These are phyloP conservation scores for Arctocebus calabarensis DNA, from an alignment of 2,797 vertebrate genomes.

Conservation along the genomic window DNA sequence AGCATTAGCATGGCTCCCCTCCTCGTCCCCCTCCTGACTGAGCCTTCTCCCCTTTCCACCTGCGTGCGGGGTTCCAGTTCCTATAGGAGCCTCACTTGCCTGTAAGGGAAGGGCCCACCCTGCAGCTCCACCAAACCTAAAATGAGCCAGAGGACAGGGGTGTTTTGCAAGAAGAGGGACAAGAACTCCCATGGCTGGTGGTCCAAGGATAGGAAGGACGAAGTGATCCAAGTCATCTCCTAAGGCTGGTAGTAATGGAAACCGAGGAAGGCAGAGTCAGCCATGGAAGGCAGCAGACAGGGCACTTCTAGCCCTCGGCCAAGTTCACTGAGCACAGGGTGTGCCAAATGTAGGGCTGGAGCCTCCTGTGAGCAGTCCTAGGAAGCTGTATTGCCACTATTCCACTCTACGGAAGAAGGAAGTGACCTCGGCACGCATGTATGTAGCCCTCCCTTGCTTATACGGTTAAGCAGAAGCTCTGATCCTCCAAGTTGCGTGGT, in stretches of 20 bases:
- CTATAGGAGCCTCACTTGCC: background rate
- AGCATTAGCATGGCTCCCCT: background rate
- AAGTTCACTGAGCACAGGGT: accelerated
- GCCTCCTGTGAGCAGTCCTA: background rate
- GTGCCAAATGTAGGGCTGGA: background rate
- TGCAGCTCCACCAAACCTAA: background rate
- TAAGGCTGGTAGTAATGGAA: background rate
- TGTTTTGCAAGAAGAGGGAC: background rate
- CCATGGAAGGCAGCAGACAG: background rate
- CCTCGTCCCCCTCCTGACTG: background rate
- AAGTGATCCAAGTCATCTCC: background rate
- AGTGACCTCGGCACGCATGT: accelerated
- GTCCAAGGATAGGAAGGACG: background rate
- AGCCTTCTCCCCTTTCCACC: background rate
- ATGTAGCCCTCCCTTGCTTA: background rate
- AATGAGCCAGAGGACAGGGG: background rate
- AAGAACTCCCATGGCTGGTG: accelerated
- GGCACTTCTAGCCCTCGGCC: background rate
- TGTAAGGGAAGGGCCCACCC: background rate
- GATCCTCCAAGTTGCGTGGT: background rate
- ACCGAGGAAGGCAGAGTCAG: background rate
- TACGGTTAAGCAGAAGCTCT: background rate
- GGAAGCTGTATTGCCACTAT: background rate
- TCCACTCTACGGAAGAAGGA: background rate
- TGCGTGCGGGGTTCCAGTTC: background rate